Evolutionary conservation across 2,888 invertebrate species (phyloP), one percentile per base, ranked within the genome.

Genomic region (Liposcelis brunnea): DNA sequence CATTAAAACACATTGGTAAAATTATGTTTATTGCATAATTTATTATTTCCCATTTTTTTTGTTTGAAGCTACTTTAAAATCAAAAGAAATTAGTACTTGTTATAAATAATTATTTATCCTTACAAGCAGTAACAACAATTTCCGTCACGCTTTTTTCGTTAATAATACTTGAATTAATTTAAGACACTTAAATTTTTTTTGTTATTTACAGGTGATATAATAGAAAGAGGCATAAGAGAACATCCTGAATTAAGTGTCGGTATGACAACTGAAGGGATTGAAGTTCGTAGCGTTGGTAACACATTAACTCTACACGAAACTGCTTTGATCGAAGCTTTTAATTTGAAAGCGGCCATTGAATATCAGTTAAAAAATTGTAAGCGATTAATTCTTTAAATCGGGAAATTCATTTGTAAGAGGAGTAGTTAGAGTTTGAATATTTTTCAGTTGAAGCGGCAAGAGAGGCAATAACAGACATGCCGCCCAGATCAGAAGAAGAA

Each of bases 231-330:
- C 8, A 93, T 97, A 50, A 71, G 89, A 49, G 93, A 95, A 61
- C 93, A 97, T 66, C 97, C 97, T 31, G 97, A 98, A 61, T 66
- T 97, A 54, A 90, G 91, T 55, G 91, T 98, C 10, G 97, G 97
- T 1, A 90, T 93, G 76, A 90, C 91, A 59, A 89, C 93, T 18
- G 97, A 97, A 61, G 83, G 82, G 2, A 81, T 84, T 40, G 83
- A 84, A 65, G 85, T 91, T 0, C 76, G 94, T 50, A 94, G 94
- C 58, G 95, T 98, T 31, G 97, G 97, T 0, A 95, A 95, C 62
- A 90, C 93, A 1, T 66, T 90, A 47, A 84, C 84, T 1, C 70
- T 98, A 48, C 94, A 97, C 57, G 83, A 95, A 61, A 95, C 97
- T 2, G 93, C 94, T 15, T 72, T 98, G 2, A 89, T 98, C 10